phyloP scores from a whole-genome alignment of 23 tunicate species.

The Botrylloides violaceus region DNA sequence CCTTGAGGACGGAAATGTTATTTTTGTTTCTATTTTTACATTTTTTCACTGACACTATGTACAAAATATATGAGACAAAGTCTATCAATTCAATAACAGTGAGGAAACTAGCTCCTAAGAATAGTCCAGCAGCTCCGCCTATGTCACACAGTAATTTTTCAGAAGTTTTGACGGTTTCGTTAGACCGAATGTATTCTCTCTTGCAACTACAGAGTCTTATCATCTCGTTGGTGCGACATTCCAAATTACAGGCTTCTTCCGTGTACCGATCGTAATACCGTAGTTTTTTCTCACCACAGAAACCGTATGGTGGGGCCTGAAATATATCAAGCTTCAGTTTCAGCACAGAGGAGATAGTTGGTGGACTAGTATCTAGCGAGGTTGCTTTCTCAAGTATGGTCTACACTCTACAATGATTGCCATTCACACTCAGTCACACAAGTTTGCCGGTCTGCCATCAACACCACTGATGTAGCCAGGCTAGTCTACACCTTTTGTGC shows the following conservation, averaged over 20 bases:
- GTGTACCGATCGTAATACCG: conserved; percentile 29
- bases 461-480: too few relatives aligned
- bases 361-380: too few relatives aligned
- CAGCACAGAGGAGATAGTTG: too few relatives aligned
- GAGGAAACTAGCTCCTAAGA: conserved; percentile 54
- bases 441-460: too few relatives aligned
- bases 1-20: not conserved
- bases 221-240: conserved; percentile 34
- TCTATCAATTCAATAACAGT: conserved; percentile 57
- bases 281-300: conserved; percentile 39
- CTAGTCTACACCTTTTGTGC: too few relatives aligned
- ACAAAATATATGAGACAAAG: conserved; percentile 28
- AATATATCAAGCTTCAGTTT: conserved; percentile 8
- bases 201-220: conserved; percentile 36
- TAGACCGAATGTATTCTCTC: conserved; percentile 29
- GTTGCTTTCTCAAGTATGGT: too few relatives aligned
- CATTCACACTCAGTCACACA: too few relatives aligned
- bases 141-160: conserved; percentile 68
- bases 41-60: not conserved
- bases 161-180: conserved; percentile 1
- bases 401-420: too few relatives aligned
- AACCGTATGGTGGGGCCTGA: conserved; percentile 55
- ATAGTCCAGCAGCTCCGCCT: conserved; percentile 77
- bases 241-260: conserved; percentile 32
- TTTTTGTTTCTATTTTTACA: not conserved